Base-by-base conservation (phyloP, 92 coral and sea anemone genomes). In the Actinostola sp. region DNA sequence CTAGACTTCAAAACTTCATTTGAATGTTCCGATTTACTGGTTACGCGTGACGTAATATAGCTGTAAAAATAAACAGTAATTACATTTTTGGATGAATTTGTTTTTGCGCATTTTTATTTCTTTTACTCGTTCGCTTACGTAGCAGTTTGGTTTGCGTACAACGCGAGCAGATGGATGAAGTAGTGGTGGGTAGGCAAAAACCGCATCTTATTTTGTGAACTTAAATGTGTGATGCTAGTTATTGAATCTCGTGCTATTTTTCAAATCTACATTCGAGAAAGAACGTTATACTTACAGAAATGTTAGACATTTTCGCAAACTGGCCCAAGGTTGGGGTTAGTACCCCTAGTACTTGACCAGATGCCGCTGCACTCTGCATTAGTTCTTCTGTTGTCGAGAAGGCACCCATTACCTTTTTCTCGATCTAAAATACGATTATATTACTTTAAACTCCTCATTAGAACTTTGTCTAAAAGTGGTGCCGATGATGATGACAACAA, bases 141-240 rank as follows among this genome's bases (percentile, higher is more conserved):
- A 0, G 9, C 1, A 12, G 72, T 31, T 15, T 63, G 71, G 42
- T 64, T 75, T 1, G 5, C 20, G 65, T 9, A 75, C 24, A 75
- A 60, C 53, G 27, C 23, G 23, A 50, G 33, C 29, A 75, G 28
- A 0, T 26, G 1, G 26, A 5, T 14, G 66, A 43, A 35, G 52
- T 75, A 75, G 9, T 48, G 72, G 20, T 31, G 81, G 81, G 21
- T 39, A 50, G 10, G 49, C 81, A 3, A 63, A 4, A 1, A 75
- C 42, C 24, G 11, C 9, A 21, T 66, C 70, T 1, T 63, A 33
- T 49, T 64, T 35, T 24, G 25, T 65, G 19, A 75, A 52, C 8
- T 19, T 50, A 36, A 31, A 75, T 20, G 16, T 31, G 52, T 75
- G 81, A 2, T 2, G 13, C n/a, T n/a, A n/a, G n/a, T n/a, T n/a